Evolutionary conservation across 2,888 invertebrate species (phyloP), one percentile per base, ranked within the genome.

Genomic region (Athripsodes cinereus): DNA sequence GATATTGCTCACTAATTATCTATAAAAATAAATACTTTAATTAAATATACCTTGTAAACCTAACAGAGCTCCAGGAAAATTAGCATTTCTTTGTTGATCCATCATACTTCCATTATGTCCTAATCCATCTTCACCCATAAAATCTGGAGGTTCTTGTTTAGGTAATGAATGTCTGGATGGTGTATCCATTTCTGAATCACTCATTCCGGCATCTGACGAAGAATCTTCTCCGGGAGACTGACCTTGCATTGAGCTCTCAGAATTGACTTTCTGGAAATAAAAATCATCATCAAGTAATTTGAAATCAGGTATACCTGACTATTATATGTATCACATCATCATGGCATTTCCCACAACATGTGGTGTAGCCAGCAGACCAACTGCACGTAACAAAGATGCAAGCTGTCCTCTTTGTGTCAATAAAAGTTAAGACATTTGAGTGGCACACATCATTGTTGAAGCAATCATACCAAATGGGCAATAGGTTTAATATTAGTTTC

Each of bases 181-280:
- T 60, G 63, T 21, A 57, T 85, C 83, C 63, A 83, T 81, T 66
- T 85, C 83, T 46, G 79, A 80, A 72, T 84, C 86, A 68, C 90
- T 90, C 62, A 88, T 82, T 64, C 88, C 90, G 56, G 88, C 89
- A 68, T 91, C 92, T 67, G 90, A 90, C 62, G 91, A 90, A 64
- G 90, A 91, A 67, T 92, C 91, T 69, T 92, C 92, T 50, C 90
- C 90, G 46, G 88, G 84, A 64, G 86, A 86, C 71, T 86, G 86
- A 54, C 84, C 82, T 72, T 83, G 79, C 61, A 79, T 69, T 49
- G 82, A 81, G 60, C 79, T 79, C 66, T 83, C 83, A 57, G 80
- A 79, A 69, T 81, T 80, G 65, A 77, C 77, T 75, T 77, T 74
- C 67, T 73, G 65, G 65, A 70, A 66, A 8, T 3, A 47, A 20